Percentiles rank a stretch among this genome's conserved stretches.
Conservation (phyloP, 2,888 invertebrate species). For the Trachelus tabidus region DNA sequence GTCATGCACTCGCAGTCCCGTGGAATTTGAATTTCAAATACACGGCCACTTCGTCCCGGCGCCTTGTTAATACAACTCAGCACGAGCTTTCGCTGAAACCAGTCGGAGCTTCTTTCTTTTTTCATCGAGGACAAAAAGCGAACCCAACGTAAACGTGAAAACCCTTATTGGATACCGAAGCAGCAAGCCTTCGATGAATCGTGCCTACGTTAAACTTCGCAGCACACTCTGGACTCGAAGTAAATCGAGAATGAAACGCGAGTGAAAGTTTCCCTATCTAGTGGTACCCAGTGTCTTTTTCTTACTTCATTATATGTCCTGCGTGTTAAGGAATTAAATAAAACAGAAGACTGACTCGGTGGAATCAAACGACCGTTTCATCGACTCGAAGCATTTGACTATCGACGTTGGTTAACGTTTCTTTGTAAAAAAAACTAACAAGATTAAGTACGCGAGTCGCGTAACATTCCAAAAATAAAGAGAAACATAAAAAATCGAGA, state of each 20-base stretch:
- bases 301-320: neutral
- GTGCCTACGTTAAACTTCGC: neutral
- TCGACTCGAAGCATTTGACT: neutral
- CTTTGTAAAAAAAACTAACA: neutral
- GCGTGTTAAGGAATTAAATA: neutral
- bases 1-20: slow-evolving; percentile 4
- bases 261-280: neutral
- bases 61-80: neutral
- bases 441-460: neutral
- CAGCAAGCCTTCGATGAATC: neutral
- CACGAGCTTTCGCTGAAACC: neutral
- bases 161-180: neutral
- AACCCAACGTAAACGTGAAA: neutral
- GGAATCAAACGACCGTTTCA: neutral
- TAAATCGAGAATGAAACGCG: neutral
- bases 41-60: neutral
- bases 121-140: neutral
- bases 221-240: neutral
- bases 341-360: neutral
- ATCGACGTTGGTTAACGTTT: neutral
- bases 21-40: slow-evolving; percentile 4
- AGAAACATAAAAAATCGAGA: neutral
- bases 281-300: neutral
- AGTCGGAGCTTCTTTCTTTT: neutral
- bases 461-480: slow-evolving; percentile 5